Conservation (phyloP, 2,113 vertebrate genomes). For the Pristiophorus japonicus region DNA sequence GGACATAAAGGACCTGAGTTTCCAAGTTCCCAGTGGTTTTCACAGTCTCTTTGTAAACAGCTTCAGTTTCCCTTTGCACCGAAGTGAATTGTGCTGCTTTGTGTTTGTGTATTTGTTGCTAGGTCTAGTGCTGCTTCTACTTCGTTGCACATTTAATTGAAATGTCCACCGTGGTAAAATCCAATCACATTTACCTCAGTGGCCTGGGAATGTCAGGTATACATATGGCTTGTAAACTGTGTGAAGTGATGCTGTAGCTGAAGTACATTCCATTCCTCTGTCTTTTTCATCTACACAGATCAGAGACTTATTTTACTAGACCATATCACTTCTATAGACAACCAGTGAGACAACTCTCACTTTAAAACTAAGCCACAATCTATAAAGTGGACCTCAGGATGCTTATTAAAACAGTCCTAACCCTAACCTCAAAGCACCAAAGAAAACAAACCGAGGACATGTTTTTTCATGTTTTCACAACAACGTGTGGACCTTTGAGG, state of each 20-base stretch:
- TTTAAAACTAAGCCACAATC: neutral
- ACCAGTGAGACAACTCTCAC: neutral
- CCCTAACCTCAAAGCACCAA: neutral
- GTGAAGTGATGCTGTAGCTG: neutral
- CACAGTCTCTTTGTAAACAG: neutral
- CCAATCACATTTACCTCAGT: neutral
- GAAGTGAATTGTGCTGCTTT: neutral
- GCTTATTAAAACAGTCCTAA: neutral
- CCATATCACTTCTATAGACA: neutral
- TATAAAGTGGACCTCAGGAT: neutral
- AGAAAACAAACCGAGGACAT: neutral
- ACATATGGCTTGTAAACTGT: neutral
- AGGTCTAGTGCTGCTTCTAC: neutral
- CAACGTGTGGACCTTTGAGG: neutral
- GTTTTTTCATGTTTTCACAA: conserved; percentile 15
- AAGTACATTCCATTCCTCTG: neutral
- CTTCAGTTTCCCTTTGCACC: neutral
- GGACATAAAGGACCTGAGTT: neutral
- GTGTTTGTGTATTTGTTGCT: neutral
- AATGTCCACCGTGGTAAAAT: neutral
- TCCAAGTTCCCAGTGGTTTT: neutral
- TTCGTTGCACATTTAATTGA: neutral
- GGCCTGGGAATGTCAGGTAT: neutral
- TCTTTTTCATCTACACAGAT: conserved; percentile 1
- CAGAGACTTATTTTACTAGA: neutral